These are phyloP conservation scores for Apamea epomidion DNA, from an alignment of 2,888 invertebrate genomes.

Conservation along the genomic window DNA sequence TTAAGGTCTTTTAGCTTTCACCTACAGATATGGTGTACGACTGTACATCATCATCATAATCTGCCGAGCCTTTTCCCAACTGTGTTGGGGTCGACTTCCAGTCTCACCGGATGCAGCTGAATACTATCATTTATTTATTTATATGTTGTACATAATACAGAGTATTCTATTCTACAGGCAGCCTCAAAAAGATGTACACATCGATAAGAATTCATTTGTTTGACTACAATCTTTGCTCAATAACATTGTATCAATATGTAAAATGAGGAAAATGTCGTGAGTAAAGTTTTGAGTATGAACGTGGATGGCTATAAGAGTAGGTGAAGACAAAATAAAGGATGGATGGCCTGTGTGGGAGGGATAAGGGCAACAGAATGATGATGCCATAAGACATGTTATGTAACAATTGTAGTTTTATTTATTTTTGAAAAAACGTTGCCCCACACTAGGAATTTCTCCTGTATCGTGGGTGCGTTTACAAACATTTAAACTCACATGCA, in stretches of 20 bases:
- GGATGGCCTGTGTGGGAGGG: background rate
- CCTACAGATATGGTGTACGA: no score
- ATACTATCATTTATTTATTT: no score
- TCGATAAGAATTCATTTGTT: background rate
- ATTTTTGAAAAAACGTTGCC: no score
- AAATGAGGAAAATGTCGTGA: background rate
- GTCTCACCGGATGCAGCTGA: background rate
- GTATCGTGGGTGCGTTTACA: no score
- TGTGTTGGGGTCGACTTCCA: background rate
- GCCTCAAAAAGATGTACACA: background rate
- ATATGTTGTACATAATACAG: background rate
- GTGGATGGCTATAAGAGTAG: background rate
- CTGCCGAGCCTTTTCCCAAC: no score
- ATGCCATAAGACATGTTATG: background rate
- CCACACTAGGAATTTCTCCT: no score
- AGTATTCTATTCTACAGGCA: background rate
- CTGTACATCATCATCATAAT: no score
- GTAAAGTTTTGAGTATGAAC: background rate
- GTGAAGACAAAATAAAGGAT: background rate
- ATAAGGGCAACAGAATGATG: no score
- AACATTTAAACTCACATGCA: no score
- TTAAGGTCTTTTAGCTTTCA: no score
- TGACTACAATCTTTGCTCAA: background rate
- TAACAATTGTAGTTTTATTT: background rate
- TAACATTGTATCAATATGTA: background rate